Conservation (phyloP, 2,113 vertebrate species). For the Melierax canorus region DNA sequence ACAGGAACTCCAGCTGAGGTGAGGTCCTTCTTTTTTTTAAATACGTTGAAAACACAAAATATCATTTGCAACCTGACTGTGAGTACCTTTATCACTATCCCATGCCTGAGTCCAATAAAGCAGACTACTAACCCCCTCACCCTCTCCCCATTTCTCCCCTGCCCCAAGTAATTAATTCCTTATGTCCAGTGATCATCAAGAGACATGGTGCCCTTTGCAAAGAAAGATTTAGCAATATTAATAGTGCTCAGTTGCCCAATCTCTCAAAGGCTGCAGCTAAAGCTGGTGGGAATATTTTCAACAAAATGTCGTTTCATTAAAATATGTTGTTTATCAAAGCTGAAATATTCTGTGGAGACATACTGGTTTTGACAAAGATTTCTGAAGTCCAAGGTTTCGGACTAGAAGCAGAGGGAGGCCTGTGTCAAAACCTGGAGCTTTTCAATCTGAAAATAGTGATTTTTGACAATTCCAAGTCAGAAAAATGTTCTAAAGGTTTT, state of each 20-base stretch:
- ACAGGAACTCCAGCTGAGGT: not conserved
- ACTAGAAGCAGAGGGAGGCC: not conserved
- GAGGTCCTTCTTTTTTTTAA: not conserved
- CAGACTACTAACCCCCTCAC: not conserved
- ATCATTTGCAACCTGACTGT: not conserved
- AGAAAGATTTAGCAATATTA: conserved; percentile 36
- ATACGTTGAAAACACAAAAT: not conserved
- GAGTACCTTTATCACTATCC: not conserved
- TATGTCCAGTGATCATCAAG: not conserved
- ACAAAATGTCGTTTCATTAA: not conserved
- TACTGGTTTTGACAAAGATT: not conserved
- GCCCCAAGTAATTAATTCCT: not conserved
- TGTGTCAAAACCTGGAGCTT: not conserved
- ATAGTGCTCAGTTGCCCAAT: not conserved
- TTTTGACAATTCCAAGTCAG: not conserved
- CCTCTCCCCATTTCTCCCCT: not conserved
- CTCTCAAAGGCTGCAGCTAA: not conserved
- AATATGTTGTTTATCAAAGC: not conserved
- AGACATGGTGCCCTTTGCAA: not conserved
- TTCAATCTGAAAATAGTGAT: not conserved
- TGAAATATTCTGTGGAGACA: not conserved
- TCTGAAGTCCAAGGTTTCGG: not conserved
- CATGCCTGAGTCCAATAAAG: not conserved
- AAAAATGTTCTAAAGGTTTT: not conserved
- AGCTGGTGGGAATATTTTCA: not conserved